These are phyloP conservation scores for Hippocampus barbouri DNA, from an alignment of 2,113 vertebrate genomes.

Conservation along the genomic window DNA sequence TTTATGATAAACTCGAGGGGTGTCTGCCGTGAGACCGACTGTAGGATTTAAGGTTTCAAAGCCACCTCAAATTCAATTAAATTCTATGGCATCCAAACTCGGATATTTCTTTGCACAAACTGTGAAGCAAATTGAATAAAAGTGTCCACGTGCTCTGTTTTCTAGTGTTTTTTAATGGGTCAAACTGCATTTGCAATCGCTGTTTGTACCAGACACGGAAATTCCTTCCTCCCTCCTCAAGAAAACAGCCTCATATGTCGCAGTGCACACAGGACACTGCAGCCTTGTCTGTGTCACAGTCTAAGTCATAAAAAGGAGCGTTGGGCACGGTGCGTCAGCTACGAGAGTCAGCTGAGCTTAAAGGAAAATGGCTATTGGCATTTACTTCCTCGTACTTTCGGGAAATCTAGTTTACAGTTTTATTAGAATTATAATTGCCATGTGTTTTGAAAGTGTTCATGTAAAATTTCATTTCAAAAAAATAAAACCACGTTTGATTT, in stretches of 20 bases:
- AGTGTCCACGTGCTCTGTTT: constrained; percentile 5
- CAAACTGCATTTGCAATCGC: not conserved
- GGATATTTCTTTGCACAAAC: constrained; percentile 10
- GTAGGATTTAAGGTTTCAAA: constrained; percentile 52
- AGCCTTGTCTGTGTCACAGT: constrained; percentile 29
- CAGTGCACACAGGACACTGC: constrained; percentile 13
- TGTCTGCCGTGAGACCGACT: constrained; percentile 39
- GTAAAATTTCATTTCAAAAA: too few relatives aligned
- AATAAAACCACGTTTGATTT: too few relatives aligned
- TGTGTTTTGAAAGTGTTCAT: not conserved
- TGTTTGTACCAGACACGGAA: not conserved
- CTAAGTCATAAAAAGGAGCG: constrained; percentile 29
- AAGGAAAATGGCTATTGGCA: not conserved
- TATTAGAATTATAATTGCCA: not conserved
- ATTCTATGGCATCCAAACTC: constrained; percentile 40
- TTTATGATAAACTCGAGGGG: constrained; percentile 63
- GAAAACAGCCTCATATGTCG: constrained; percentile 12
- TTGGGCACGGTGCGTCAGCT: not conserved
- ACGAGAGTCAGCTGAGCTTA: not conserved
- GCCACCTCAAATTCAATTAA: constrained; percentile 66
- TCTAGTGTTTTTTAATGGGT: not conserved
- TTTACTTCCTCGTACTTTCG: not conserved
- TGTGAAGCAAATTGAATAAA: constrained; percentile 22
- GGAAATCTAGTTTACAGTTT: not conserved
- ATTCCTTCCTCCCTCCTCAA: not conserved